Conservation (phyloP, 2,888 invertebrate genomes). For the Graphium colonna region DNA sequence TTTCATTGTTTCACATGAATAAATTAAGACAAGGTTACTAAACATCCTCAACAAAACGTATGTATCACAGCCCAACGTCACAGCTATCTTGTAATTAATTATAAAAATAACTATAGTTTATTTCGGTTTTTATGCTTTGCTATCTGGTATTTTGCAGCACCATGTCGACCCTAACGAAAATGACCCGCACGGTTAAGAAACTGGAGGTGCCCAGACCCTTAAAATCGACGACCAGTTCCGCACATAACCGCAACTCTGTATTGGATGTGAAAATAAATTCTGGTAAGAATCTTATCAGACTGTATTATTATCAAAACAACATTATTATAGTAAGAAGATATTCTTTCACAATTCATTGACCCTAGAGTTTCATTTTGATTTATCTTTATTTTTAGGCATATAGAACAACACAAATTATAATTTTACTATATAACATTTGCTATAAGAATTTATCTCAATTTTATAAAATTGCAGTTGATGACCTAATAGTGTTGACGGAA, state of each 20-base stretch:
- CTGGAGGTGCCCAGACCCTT: slow-evolving; percentile 87
- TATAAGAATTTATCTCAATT: too few species aligned
- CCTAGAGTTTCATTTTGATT: too few species aligned
- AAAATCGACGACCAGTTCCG: slow-evolving; percentile 81
- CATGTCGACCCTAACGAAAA: slow-evolving; percentile 81
- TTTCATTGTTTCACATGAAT: slow-evolving; percentile 53
- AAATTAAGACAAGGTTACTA: slow-evolving; percentile 65
- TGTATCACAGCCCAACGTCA: slow-evolving; percentile 46
- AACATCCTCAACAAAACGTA: slow-evolving; percentile 52
- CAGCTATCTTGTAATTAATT: slow-evolving; percentile 7
- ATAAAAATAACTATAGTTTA: slow-evolving; percentile 6
- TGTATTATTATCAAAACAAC: too few species aligned
- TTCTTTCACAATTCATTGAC: too few species aligned
- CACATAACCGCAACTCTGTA: slow-evolving; percentile 74
- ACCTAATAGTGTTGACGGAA: slow-evolving; percentile 90
- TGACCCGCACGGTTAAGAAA: slow-evolving; percentile 86
- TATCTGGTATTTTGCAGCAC: slow-evolving; percentile 60
- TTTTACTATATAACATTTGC: too few species aligned
- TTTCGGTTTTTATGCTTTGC: too few species aligned
- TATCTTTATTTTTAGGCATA: too few species aligned
- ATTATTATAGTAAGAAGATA: too few species aligned
- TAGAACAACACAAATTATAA: too few species aligned
- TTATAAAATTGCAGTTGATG: slow-evolving; percentile 86
- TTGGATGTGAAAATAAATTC: slow-evolving; percentile 77
- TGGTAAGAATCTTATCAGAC: slow-evolving; percentile 52